Evolutionary conservation across 2,888 invertebrate species (phyloP).

Genomic region (Cosmia pyralina): DNA sequence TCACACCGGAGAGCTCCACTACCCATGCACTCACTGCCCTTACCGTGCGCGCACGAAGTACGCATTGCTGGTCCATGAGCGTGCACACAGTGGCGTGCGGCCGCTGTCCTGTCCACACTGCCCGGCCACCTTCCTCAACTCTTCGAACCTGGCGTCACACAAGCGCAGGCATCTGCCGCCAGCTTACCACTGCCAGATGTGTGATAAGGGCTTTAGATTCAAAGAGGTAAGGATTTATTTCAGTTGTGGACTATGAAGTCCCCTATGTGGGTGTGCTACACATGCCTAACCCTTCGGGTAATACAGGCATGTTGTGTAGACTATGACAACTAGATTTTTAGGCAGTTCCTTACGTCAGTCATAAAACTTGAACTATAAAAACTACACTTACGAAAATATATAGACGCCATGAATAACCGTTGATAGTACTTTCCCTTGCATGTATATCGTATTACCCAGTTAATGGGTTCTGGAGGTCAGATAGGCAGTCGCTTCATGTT

Average conservation of each 20-base stretch:
- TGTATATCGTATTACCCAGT: no score
- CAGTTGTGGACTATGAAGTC: no score
- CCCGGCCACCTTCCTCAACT: slow-evolving; percentile 67
- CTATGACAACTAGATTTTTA: background rate
- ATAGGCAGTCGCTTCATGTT: no score
- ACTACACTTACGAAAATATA: background rate
- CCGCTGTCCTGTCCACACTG: slow-evolving; percentile 67
- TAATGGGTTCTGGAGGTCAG: no score
- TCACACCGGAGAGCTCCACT: slow-evolving; percentile 63
- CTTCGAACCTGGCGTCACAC: slow-evolving; percentile 70
- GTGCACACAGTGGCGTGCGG: slow-evolving; percentile 65
- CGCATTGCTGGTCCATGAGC: slow-evolving; percentile 70
- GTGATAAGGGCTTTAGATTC: slow-evolving; percentile 66
- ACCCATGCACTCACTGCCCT: slow-evolving; percentile 64
- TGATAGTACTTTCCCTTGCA: no score
- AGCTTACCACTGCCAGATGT: slow-evolving; percentile 65
- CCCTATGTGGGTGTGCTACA: no score
- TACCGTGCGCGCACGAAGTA: slow-evolving; percentile 68
- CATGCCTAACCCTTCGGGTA: no score
- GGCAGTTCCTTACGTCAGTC: background rate
- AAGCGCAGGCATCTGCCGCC: slow-evolving; percentile 69
- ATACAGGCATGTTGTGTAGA: no score
- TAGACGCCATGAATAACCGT: background rate
- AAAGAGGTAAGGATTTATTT: slow-evolving; percentile 58
- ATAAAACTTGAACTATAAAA: background rate